A percentile compares a stretch with the other conserved stretches of the same genome.
phyloP scores from a whole-genome alignment of 2,888 invertebrate genomes.

The Argyresthia goedartella region DNA sequence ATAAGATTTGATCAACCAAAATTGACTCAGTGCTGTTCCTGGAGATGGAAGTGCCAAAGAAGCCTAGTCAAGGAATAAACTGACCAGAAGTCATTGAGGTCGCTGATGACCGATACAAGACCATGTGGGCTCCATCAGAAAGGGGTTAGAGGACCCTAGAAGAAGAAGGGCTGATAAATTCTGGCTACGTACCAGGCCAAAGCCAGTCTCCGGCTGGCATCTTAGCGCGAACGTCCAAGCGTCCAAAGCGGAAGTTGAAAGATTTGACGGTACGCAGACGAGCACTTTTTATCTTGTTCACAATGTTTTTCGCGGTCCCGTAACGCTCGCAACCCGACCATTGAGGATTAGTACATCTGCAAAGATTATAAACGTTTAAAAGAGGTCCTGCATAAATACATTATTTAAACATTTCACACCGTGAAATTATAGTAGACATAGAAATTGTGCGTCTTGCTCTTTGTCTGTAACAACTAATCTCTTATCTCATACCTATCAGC shows the following conservation, averaged over 20 bases:
- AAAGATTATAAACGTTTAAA: constrained; percentile 9
- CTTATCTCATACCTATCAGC: constrained; percentile 64
- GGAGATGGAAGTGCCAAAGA: neutral
- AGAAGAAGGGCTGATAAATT: no score
- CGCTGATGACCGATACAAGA: no score
- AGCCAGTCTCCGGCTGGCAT: constrained; percentile 81
- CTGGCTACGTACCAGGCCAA: constrained; percentile 56
- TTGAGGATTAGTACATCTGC: constrained; percentile 69
- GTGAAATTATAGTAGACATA: no score
- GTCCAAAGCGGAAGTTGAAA: constrained; percentile 76
- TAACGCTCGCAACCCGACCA: constrained; percentile 72
- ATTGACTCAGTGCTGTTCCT: neutral
- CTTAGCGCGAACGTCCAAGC: constrained; percentile 74
- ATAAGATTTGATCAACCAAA: neutral
- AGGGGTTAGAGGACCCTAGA: no score
- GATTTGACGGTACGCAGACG: constrained; percentile 72
- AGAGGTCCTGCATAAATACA: no score
- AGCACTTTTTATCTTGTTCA: constrained; percentile 78
- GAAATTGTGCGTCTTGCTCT: neutral
- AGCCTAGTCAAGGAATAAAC: no score
- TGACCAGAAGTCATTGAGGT: no score
- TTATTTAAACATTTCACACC: no score
- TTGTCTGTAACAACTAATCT: no score
- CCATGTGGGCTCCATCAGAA: no score
- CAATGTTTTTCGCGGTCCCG: constrained; percentile 55